Evolutionary conservation across 2,888 invertebrate genomes (phyloP), one percentile per base, ranked within the genome.

Genomic region (Tiliacea aurago): DNA sequence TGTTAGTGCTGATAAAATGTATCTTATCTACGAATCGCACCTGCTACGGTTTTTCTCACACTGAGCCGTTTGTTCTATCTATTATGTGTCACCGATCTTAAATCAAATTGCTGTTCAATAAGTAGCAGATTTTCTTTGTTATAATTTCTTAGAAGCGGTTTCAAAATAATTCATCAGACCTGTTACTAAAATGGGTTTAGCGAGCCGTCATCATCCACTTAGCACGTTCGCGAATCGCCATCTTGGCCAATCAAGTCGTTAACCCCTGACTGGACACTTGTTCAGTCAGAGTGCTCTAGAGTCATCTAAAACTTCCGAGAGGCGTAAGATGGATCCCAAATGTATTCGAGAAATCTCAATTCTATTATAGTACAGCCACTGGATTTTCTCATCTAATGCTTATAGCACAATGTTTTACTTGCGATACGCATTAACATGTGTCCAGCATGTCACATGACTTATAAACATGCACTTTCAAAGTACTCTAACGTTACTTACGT

Each of bases 161-260:
- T 65, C 47, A 58, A 67, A 83, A 84, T 82, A 78, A 74, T 78
- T 81, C 62, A 75, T 80, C 75, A 77, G 71, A 83, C 80, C 81
- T 79, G 80, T 84, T 91, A 82, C 81, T 89, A 89, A 90, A 91
- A 90, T 91, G 91, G 89, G 88, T 89, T 90, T 88, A 88, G 87
- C 87, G 81, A 86, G 86, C 91, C 88, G 92, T 92, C 93, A 95
- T 95, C 94, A 95, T 94, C 92, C 94, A 95, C 94, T 95, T 95
- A 95, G 91, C 94, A 94, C 94, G 91, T 93, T 93, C 89, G 92
- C 92, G 85, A 91, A 92, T 92, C 93, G 94, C 93, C 94, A 93
- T 94, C 93, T 93, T 94, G 91, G 89, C 89, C 93, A 94, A 95
- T 95, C 94, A 94, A 93, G 93, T 95, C 92, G 94, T 95, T 95